These are phyloP conservation scores for Hydrozoanthus gracilis DNA, from an alignment of 92 coral and sea anemone genomes.

Conservation along the genomic window DNA sequence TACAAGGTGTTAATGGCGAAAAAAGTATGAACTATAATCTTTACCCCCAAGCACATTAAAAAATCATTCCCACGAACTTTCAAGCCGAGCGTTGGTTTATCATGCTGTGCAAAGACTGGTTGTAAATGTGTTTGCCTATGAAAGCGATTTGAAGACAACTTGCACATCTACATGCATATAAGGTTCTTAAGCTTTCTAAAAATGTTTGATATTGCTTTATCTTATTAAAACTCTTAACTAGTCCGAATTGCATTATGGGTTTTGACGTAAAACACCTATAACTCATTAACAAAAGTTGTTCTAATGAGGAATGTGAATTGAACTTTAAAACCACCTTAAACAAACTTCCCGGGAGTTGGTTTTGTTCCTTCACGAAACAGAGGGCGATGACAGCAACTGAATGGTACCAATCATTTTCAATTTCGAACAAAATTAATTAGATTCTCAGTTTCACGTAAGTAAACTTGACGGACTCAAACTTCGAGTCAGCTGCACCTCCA, in stretches of 20 bases:
- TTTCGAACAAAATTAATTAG: conserved; percentile 21
- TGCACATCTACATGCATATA: not conserved
- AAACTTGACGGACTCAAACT: not conserved
- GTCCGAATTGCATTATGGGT: not conserved
- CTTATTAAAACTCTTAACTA: not conserved
- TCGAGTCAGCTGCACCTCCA: not conserved
- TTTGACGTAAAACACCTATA: not conserved
- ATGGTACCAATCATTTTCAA: conserved; percentile 63
- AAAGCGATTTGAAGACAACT: conserved; percentile 9
- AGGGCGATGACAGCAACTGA: conserved; percentile 69
- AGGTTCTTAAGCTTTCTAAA: not conserved
- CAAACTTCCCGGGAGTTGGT: conserved; percentile 23
- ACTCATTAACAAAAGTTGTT: not conserved
- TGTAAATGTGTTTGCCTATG: conserved; percentile 1
- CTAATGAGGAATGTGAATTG: conserved; percentile 35
- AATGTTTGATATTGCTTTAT: not conserved
- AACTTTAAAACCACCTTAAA: conserved; percentile 39
- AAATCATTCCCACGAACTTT: not conserved
- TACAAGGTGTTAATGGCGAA: conserved; percentile 38
- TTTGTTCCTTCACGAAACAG: conserved; percentile 38
- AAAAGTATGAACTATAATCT: conserved; percentile 24
- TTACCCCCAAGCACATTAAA: conserved; percentile 37
- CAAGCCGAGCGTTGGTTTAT: conserved; percentile 9
- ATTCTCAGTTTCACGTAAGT: not conserved
- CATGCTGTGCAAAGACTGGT: conserved; percentile 25